Base-by-base conservation (phyloP, 2,888 invertebrate species). In the Trichopria drosophilae region DNA sequence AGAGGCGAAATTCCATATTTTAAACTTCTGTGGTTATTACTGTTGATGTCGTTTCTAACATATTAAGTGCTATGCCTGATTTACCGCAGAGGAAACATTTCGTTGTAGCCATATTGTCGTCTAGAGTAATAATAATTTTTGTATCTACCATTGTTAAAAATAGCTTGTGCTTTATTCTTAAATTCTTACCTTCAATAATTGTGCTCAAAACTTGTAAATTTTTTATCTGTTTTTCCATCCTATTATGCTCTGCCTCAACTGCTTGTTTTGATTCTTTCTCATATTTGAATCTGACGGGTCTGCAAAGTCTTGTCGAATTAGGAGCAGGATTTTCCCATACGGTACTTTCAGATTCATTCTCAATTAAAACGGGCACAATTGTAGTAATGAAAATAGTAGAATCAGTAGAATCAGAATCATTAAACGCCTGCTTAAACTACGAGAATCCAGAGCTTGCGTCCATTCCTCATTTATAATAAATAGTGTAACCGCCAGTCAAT, bases 311-410 rank as follows among this genome's bases (percentile, higher is more conserved):
- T 19, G 42, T 49, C 16, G 49, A 49, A 23, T 40, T 41, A 28
- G 49, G 49, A 22, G 41, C 35, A 16, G 12, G 9, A 43, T 49
- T 49, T 28, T 43, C 12, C 49, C 49, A 49, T 19, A 41, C 34
- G 2, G 37, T 24, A 20, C 1, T 6, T n/a, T 32, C 26, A 24
- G 16, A 9, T 7, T 34, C 0, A 18, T 39, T 23, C 15, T 26
- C 26, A 10, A 39, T 10, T 24, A 24, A 28, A 4, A 48, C 13
- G 9, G 48, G 41, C 32, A 48, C 48, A 40, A 48, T 41, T 12
- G 48, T 34, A 10, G 48, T 48, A 15, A 41, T 41, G 9, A 41
- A 10, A 15, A 35, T 32, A 22, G 16, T 26, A 12, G 44, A 19
- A 44, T 44, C 35, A 35, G 22, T 32, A 44, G 1, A n/a, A 23